These are phyloP conservation scores for Geotria australis DNA, from an alignment of 2,797 vertebrate species.

Conservation along the genomic window DNA sequence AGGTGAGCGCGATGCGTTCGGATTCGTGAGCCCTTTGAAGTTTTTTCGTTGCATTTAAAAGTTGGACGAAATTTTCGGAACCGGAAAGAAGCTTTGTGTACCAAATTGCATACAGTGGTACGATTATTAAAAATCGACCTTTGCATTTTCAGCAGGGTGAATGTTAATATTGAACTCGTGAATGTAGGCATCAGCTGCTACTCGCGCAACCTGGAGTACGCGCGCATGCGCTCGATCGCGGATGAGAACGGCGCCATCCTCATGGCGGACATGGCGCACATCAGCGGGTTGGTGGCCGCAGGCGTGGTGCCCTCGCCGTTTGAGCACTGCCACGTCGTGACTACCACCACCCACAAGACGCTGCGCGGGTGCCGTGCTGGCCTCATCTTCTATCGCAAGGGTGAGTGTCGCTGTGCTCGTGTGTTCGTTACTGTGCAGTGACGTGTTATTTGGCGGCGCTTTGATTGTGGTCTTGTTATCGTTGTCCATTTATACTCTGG, in stretches of 20 bases:
- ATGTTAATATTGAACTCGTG: no score
- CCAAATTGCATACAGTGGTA: no score
- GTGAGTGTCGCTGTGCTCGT: slow-evolving; percentile 8
- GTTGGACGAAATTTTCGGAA: no score
- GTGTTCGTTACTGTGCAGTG: not conserved
- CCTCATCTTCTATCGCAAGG: slow-evolving; percentile 75
- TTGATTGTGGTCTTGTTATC: no score
- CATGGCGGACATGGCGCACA: slow-evolving; percentile 87
- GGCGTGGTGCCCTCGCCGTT: slow-evolving; percentile 65
- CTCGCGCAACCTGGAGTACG: slow-evolving; percentile 67
- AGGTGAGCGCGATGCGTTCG: slow-evolving; percentile 13
- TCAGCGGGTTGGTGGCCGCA: slow-evolving; percentile 64
- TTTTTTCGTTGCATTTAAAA: no score
- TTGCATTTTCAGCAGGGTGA: no score
- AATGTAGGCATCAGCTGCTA: slow-evolving; percentile 59
- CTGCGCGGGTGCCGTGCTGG: slow-evolving; percentile 70
- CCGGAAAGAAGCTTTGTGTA: no score
- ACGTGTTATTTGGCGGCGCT: no score
- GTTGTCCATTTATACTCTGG: no score
- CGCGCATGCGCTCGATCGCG: slow-evolving; percentile 38
- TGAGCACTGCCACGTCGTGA: slow-evolving; percentile 45
- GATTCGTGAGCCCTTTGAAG: not conserved
- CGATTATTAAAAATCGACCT: no score
- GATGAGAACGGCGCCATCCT: slow-evolving; percentile 41
- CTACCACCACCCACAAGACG: slow-evolving; percentile 89